Evolutionary conservation across 2,797 vertebrate species (phyloP), one percentile per base, ranked within the genome.

Genomic region (Stomatorhinus walkeri): DNA sequence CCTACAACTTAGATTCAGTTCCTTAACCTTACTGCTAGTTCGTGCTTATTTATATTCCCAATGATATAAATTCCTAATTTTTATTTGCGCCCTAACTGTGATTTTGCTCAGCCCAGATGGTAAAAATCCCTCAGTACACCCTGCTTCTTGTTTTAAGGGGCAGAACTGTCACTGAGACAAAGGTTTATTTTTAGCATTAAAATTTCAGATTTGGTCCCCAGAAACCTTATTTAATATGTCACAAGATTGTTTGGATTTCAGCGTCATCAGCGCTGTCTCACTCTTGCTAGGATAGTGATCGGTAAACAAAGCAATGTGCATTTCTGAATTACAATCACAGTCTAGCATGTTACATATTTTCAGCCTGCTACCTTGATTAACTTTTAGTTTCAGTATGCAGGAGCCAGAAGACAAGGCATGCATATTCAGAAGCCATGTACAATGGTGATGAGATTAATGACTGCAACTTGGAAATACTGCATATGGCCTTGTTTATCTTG

Each of bases 381-480:
- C 36, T 79, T 79, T 79, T 43, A 43, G 64, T 72, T 79, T 79
- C 40, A 43, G 72, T 40, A 79, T 79, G 36, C 72, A 40, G 36
- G 36, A 79, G 16, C 72, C 5, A 43, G 72, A 79, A 79, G 36
- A 43, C 72, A 79, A 79, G 32, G 16, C 7, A 2, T 43, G 36
- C 32, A 79, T 79, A 79, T 79, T 79, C 72, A 79, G 72, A 79
- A 40, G 72, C 36, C 16, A 79, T 7, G 36, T 40, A 43, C 40
- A 79, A 79, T 79, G 36, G 32, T 72, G 64, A 72, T 72, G 64
- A 72, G 64, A 72, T 72, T 72, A 40, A 79, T 79, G 72, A 79
- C 72, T n/a, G 40, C 40, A 43, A 79, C 36, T 19, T 79, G 72
- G 72, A 79, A 79, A 79, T 40, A 43, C n/a, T 79, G 72, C 72